Percentiles rank a stretch among this genome's conserved stretches.
These are phyloP conservation scores for Phortica variegata DNA, from an alignment of 1,140 invertebrate species.

Conservation along the genomic window DNA sequence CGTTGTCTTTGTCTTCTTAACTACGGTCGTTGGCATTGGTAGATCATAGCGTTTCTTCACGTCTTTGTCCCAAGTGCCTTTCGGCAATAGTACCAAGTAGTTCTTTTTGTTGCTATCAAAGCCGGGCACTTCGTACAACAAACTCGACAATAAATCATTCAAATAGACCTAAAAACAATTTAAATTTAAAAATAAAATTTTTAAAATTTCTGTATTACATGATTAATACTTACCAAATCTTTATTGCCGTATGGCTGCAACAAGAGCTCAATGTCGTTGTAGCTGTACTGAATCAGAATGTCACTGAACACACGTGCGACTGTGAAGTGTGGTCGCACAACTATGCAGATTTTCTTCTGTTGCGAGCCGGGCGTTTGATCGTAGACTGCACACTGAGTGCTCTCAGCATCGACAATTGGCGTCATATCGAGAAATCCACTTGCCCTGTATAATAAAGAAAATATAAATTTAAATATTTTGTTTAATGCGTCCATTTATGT, in stretches of 20 bases:
- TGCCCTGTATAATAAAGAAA: background rate
- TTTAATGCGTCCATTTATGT: no score
- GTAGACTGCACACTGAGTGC: conserved; percentile 61
- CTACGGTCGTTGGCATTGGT: conserved; percentile 3
- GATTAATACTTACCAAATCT: conserved; percentile 28
- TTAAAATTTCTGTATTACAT: background rate
- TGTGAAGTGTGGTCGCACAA: conserved; percentile 59
- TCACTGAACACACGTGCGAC: conserved; percentile 59
- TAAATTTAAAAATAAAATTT: background rate
- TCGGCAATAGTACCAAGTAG: conserved; percentile 39
- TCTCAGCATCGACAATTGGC: conserved; percentile 9
- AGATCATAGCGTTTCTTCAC: conserved; percentile 40
- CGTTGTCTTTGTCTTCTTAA: conserved; percentile 11
- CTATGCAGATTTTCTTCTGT: conserved; percentile 57
- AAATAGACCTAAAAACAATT: conserved; percentile 31
- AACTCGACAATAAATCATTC: conserved; percentile 27
- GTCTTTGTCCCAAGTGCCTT: conserved; percentile 41
- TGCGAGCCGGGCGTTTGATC: conserved; percentile 59
- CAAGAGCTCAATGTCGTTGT: conserved; percentile 61
- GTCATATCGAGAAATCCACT: no score
- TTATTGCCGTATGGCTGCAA: conserved; percentile 42
- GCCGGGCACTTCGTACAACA: conserved; percentile 38
- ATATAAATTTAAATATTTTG: background rate
- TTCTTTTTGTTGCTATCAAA: conserved; percentile 42
- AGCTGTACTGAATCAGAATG: conserved; percentile 60